phyloP scores from a whole-genome alignment of 2,113 vertebrate genomes.

The Eubucco bourcierii region DNA sequence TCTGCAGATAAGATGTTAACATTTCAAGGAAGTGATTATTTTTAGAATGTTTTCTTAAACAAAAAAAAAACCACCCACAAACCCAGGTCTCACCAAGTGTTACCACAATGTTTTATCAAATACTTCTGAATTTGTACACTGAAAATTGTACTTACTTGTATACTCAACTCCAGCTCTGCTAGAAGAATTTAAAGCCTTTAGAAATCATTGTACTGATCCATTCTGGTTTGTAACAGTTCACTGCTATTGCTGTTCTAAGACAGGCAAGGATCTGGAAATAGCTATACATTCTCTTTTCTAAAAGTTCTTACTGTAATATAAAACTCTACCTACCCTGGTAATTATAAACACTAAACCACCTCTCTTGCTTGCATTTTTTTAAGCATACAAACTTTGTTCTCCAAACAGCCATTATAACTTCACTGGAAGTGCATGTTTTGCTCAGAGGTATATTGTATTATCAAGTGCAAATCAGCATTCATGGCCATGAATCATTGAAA shows the following conservation, averaged over 20 bases:
- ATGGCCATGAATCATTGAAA: neutral
- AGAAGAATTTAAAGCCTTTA: neutral
- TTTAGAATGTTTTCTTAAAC: neutral
- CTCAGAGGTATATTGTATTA: neutral
- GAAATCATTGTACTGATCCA: neutral
- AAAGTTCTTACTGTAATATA: slow-evolving; percentile 21
- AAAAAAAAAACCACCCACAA: no score
- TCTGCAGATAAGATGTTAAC: neutral
- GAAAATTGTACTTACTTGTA: neutral
- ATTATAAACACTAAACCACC: slow-evolving; percentile 33
- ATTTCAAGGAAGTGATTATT: neutral
- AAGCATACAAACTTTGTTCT: neutral
- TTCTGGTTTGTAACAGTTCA: neutral
- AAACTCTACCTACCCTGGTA: neutral
- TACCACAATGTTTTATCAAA: neutral
- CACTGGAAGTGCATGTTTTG: neutral
- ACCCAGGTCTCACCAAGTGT: neutral
- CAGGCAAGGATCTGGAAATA: neutral
- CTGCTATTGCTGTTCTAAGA: neutral
- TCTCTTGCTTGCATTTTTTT: slow-evolving; percentile 19
- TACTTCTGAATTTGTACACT: neutral
- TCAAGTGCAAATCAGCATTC: slow-evolving; percentile 13
- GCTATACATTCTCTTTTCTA: neutral
- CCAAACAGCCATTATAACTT: neutral
- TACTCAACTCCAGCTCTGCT: neutral